Percentiles rank a stretch among this genome's conserved stretches.
phyloP scores from a whole-genome alignment of 2,888 invertebrate genomes.

The Venusia cambrica region DNA sequence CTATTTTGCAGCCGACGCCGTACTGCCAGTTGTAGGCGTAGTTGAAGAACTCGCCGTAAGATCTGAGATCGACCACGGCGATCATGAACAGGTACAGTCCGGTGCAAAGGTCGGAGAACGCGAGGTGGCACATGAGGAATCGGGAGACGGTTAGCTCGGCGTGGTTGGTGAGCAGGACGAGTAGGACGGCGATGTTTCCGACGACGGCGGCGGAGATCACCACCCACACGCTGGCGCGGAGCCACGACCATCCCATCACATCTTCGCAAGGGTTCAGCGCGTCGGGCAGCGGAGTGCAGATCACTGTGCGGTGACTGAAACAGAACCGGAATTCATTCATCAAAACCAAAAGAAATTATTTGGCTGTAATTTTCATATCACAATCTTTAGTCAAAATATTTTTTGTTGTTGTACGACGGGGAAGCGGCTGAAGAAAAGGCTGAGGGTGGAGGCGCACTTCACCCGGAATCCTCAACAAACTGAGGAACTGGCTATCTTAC shows the following conservation, averaged over 20 bases:
- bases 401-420: no score
- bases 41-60: slow-evolving; percentile 93
- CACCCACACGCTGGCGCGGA: slow-evolving; percentile 92
- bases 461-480: no score
- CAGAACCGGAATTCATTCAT: no score
- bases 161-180: slow-evolving; percentile 86
- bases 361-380: no score
- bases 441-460: no score
- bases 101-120: slow-evolving; percentile 93
- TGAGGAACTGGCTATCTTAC: no score
- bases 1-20: slow-evolving; percentile 90
- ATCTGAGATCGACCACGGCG: slow-evolving; percentile 91
- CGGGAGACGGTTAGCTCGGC: slow-evolving; percentile 67
- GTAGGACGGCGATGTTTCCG: slow-evolving; percentile 91
- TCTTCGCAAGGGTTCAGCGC: slow-evolving; percentile 94
- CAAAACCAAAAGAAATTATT: no score
- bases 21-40: slow-evolving; percentile 94
- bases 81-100: slow-evolving; percentile 91
- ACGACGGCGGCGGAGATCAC: slow-evolving; percentile 90
- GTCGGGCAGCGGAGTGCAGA: slow-evolving; percentile 88
- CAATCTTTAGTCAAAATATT: no score
- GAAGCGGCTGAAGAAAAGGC: no score
- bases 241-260: slow-evolving; percentile 91
- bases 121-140: slow-evolving; percentile 85
- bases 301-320: slow-evolving; percentile 66